Percentiles rank a stretch among this genome's conserved stretches.
phyloP scores from a whole-genome alignment of 2,797 vertebrate species.

The Alexandromys oeconomus region DNA sequence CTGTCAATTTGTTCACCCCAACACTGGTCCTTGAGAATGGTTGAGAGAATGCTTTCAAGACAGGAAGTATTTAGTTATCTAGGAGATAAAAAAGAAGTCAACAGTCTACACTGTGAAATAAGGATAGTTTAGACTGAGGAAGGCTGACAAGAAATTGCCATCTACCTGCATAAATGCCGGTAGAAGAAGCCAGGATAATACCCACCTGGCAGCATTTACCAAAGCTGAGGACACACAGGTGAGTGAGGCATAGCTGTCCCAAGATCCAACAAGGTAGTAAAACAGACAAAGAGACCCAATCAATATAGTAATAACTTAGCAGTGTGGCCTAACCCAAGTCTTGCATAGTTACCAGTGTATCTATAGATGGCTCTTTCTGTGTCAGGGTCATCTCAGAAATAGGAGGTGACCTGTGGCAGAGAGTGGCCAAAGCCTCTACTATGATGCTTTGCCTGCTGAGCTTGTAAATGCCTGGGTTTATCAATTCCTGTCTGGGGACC shows the following conservation, averaged over 20 bases:
- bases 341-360: neutral
- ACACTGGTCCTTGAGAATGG: neutral
- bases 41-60: neutral
- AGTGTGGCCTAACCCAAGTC: neutral
- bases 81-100: neutral
- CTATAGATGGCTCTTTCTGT: neutral
- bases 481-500: neutral
- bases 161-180: neutral
- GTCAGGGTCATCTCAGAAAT: neutral
- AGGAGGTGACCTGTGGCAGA: neutral
- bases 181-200: neutral
- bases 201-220: neutral
- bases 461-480: neutral
- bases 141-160: neutral
- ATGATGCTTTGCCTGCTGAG: fast-evolving
- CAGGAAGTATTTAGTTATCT: neutral
- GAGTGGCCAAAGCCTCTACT: neutral
- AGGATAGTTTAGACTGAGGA: too few species aligned
- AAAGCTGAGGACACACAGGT: neutral
- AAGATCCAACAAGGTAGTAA: neutral
- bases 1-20: neutral
- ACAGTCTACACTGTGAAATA: neutral
- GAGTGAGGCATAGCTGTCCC: neutral
- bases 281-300: neutral
- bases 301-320: neutral